These are phyloP conservation scores for Antheraea mylitta DNA, from an alignment of 1,140 invertebrate species.

Conservation along the genomic window DNA sequence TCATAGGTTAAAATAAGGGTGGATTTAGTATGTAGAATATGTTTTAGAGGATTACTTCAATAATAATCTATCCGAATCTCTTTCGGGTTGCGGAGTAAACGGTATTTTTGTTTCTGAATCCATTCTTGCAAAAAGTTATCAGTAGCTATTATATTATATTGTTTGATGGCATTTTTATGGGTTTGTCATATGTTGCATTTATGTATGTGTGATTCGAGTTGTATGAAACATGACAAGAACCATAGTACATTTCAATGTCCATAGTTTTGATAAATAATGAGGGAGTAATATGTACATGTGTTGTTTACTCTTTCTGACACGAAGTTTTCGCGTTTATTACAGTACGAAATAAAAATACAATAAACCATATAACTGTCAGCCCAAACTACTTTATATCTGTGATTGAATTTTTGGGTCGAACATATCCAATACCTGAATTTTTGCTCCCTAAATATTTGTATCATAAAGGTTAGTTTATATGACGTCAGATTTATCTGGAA, in stretches of 20 bases:
- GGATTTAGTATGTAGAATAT: neutral
- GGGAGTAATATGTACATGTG: neutral
- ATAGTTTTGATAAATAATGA: neutral
- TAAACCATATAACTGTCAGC: no score
- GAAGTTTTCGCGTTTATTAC: neutral
- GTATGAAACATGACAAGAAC: neutral
- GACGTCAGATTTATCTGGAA: neutral
- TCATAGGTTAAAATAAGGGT: neutral
- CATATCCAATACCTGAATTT: neutral
- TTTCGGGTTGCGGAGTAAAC: no score
- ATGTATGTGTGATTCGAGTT: neutral
- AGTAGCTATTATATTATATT: neutral
- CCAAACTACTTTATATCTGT: no score
- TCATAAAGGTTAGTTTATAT: constrained; percentile 4
- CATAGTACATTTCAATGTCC: neutral
- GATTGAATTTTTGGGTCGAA: no score
- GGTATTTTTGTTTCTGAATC: neutral
- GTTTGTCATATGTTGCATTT: neutral
- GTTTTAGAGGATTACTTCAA: neutral
- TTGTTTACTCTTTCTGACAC: neutral
- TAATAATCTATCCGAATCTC: neutral
- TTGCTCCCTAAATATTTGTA: constrained; percentile 5
- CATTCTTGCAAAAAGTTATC: neutral
- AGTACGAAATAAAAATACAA: no score
- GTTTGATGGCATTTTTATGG: neutral